phyloP scores from a whole-genome alignment of 2,113 vertebrate species.

The Petroica traversi region DNA sequence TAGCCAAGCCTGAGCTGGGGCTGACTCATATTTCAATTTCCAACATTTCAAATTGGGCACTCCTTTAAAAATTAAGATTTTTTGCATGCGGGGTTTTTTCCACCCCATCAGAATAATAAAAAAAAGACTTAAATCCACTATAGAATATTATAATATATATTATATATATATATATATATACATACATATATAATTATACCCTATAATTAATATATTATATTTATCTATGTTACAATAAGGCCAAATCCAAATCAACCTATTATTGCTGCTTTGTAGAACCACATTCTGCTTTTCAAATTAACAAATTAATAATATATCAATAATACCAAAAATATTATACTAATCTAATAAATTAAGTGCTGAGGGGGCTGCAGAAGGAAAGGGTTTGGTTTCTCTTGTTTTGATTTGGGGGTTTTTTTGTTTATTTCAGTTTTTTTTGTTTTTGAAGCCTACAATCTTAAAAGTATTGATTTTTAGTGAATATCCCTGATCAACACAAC shows the following conservation, averaged over 20 bases:
- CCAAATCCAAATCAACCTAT: not conserved
- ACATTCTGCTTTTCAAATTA: not conserved
- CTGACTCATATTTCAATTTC: not conserved
- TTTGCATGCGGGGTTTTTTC: not conserved
- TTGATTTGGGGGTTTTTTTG: not conserved
- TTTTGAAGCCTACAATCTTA: not conserved
- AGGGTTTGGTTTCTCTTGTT: not conserved
- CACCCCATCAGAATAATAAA: not conserved
- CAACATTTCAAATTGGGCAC: not conserved
- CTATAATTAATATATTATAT: too few species aligned
- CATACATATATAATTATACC: too few species aligned
- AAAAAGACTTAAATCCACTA: not conserved
- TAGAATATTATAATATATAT: too few species aligned
- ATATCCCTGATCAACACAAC: not conserved
- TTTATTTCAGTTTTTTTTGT: not conserved
- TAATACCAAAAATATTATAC: not conserved
- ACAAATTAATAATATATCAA: not conserved
- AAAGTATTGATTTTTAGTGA: not conserved
- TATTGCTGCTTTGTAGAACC: not conserved
- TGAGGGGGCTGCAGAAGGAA: not conserved
- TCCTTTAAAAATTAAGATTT: not conserved
- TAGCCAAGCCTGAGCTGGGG: not conserved
- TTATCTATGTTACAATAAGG: not conserved
- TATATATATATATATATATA: too few species aligned
- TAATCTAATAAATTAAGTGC: not conserved